A percentile compares a stretch with the other conserved stretches of the same genome.
Evolutionary conservation across 1,140 invertebrate species (phyloP).

Genomic region (Sycobia sp.): DNA sequence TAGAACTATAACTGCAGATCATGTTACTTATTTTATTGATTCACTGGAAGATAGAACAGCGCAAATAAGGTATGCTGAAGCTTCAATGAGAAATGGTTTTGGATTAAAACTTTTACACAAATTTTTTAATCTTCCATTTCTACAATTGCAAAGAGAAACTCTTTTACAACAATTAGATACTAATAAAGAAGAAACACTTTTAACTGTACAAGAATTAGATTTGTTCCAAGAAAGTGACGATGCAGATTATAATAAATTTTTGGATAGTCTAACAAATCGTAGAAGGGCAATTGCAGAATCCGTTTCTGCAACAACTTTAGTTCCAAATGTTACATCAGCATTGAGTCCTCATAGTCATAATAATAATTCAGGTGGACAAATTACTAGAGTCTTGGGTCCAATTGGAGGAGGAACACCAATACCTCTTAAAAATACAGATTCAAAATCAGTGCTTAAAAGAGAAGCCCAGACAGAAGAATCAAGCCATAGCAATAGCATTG

Average conservation of each 20-base stretch:
- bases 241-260: conserved; percentile 85
- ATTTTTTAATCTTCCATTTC: conserved; percentile 95
- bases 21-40: conserved; percentile 74
- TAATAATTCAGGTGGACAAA: conserved; percentile 37
- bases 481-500: neutral
- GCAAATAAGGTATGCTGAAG: conserved; percentile 83
- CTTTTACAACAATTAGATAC: conserved; percentile 86
- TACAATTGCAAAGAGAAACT: conserved; percentile 88
- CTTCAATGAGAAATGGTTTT: conserved; percentile 97
- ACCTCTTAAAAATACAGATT: conserved; percentile 51
- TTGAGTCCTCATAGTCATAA: conserved; percentile 44
- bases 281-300: conserved; percentile 74
- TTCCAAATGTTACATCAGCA: conserved; percentile 52
- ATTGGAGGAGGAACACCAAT: conserved; percentile 61
- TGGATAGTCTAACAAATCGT: conserved; percentile 75
- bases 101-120: conserved; percentile 92
- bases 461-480: conserved; percentile 30
- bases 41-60: conserved; percentile 59
- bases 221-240: conserved; percentile 82
- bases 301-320: conserved; percentile 51
- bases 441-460: conserved; percentile 46
- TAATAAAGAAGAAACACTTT: conserved; percentile 82
- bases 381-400: conserved; percentile 52
- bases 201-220: conserved; percentile 85
- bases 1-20: conserved; percentile 75